These are phyloP conservation scores for Dreissena polymorpha DNA, from an alignment of 1,140 invertebrate species.

Conservation along the genomic window DNA sequence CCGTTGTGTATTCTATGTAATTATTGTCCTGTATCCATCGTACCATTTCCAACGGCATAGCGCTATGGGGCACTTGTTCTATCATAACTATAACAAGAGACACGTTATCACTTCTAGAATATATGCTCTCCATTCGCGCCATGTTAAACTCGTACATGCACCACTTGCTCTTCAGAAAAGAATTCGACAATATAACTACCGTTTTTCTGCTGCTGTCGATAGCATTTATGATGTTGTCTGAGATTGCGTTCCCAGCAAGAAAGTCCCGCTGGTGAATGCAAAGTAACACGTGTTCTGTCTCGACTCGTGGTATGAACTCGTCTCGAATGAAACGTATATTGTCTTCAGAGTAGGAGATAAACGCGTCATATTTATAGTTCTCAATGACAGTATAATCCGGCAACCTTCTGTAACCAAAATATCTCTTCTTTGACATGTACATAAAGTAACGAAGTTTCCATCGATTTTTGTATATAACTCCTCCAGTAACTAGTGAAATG, in stretches of 20 bases:
- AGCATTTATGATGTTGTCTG: slow-evolving; percentile 83
- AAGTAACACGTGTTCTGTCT: slow-evolving; percentile 54
- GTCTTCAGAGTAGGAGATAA: slow-evolving; percentile 63
- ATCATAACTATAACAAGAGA: slow-evolving; percentile 23
- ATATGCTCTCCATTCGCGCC: slow-evolving; percentile 50
- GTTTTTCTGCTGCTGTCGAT: slow-evolving; percentile 83
- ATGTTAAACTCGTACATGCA: slow-evolving; percentile 79
- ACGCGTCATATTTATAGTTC: slow-evolving; percentile 60
- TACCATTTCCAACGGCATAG: slow-evolving; percentile 30
- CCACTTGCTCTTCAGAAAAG: slow-evolving; percentile 85
- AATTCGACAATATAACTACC: slow-evolving; percentile 83
- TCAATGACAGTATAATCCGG: not conserved
- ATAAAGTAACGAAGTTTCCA: slow-evolving; percentile 42
- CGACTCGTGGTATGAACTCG: slow-evolving; percentile 54
- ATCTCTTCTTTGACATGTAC: slow-evolving; percentile 19
- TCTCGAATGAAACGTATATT: slow-evolving; percentile 53
- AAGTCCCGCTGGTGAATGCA: slow-evolving; percentile 72
- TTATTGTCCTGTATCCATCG: slow-evolving; percentile 22
- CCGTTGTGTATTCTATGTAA: slow-evolving; percentile 30
- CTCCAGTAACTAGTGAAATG: slow-evolving; percentile 13
- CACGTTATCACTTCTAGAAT: not conserved
- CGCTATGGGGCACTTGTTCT: slow-evolving; percentile 8
- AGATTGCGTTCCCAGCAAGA: slow-evolving; percentile 78
- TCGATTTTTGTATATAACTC: slow-evolving; percentile 29
- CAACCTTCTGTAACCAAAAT: slow-evolving; percentile 25